Base-by-base conservation (phyloP, 2,113 vertebrate species). In the Noturus placidus region DNA sequence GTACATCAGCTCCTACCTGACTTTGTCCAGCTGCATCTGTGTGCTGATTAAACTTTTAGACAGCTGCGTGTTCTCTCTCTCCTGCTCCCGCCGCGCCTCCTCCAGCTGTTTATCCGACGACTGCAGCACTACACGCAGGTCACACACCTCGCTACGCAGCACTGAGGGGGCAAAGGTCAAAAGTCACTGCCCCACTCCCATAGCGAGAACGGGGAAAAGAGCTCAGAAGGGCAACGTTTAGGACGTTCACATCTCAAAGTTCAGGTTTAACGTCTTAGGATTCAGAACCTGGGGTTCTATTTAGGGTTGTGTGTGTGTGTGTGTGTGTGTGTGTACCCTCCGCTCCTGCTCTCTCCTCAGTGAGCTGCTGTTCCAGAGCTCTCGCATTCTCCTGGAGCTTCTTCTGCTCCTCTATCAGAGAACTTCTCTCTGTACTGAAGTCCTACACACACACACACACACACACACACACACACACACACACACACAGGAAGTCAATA, bases 21-120 rank as follows among this genome's bases (percentile, higher is more conserved):
- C 93, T 19, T 95, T 96, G 90, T 99, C 97, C 70, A 99, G 95
- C 54, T 98, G 96, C 42, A 99, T 95, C 91, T 97, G 97, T 0
- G 95, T 94, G 54, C 96, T 94, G 92, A 98, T 94, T 20, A 98
- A 95, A 88, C 93, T 96, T 84, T 85, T 95, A 20, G 98, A 97
- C 74, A 99, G 95, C 67, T 94, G 95, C 72, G 83, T 92, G 69
- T 95, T 92, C 89, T 98, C 97, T 50, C 88, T 94, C 90, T 98
- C 96, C 77, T 97, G 96, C 85, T 95, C 95, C 20, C 92, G 95
- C 90, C 96, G 97, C 6, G 95, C 92, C 2, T 89, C 80, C 35
- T 94, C 94, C 63, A 99, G 94, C 90, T 99, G 97, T 85, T 96
- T 97, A 92, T 99, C 98, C 14, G 98, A 98, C 22, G 98, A 99